Evolutionary conservation across 1,140 invertebrate genomes (phyloP).

Genomic region (Drosophila aff.): DNA sequence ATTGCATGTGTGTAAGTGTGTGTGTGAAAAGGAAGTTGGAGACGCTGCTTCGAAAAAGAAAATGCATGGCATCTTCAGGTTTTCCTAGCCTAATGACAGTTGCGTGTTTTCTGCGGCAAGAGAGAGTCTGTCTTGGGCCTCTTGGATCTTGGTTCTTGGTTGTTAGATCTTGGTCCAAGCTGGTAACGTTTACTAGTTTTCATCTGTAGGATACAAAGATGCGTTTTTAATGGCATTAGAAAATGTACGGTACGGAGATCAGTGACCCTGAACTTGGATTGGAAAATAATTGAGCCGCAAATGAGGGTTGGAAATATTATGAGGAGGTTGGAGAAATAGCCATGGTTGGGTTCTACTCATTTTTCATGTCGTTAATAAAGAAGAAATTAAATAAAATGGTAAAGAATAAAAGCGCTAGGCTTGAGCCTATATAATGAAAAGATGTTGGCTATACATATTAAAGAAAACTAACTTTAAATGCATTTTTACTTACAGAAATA

Average conservation of each 20-base stretch:
- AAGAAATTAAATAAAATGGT: background rate
- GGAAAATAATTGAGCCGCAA: background rate
- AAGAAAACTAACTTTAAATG: too few relatives aligned
- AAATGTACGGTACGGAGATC: constrained; percentile 8
- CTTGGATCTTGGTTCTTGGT: background rate
- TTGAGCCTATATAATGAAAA: too few relatives aligned
- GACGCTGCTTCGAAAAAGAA: constrained; percentile 1
- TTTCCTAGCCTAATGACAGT: constrained; percentile 29
- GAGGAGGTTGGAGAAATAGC: background rate
- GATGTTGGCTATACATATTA: too few relatives aligned
- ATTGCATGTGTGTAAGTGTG: constrained; percentile 42
- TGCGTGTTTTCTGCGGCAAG: constrained; percentile 25
- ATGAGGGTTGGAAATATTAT: constrained; percentile 1
- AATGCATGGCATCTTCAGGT: constrained; percentile 18
- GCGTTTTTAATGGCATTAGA: constrained; percentile 43
- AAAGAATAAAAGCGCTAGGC: too few relatives aligned
- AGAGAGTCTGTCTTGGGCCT: background rate
- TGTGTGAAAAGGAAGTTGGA: constrained; percentile 36
- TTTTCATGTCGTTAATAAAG: background rate
- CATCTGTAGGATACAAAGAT: constrained; percentile 22
- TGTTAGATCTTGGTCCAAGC: constrained; percentile 26
- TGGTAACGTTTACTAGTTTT: constrained; percentile 18
- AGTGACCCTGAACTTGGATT: constrained; percentile 37
- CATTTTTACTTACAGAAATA: too few relatives aligned
- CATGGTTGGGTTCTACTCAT: background rate